Conservation (phyloP, 2,888 invertebrate species). For the Cordilura impudica region DNA sequence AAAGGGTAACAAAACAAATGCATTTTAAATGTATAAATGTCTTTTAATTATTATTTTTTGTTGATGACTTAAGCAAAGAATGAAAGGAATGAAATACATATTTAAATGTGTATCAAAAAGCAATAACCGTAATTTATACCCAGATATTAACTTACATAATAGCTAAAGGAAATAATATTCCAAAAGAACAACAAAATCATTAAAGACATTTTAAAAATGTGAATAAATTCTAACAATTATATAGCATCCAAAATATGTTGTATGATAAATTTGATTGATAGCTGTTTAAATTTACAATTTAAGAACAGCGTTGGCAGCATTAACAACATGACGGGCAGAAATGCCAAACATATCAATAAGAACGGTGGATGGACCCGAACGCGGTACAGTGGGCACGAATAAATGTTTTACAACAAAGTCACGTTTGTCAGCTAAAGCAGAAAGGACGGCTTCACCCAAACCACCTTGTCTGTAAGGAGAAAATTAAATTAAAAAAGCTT, state of each 20-base stretch:
- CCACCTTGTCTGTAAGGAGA: constrained; percentile 84
- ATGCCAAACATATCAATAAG: constrained; percentile 94
- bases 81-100: constrained; percentile 47
- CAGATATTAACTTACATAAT: constrained; percentile 40
- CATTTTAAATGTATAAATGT: neutral
- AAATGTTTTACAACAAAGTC: constrained; percentile 87
- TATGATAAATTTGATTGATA: constrained; percentile 9
- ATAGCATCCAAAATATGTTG: neutral
- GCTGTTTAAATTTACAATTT: constrained; percentile 76
- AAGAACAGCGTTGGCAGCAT: constrained; percentile 83
- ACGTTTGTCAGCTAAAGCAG: constrained; percentile 86
- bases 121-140: constrained; percentile 44
- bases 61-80: constrained; percentile 9
- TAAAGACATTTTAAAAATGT: neutral
- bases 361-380: constrained; percentile 93
- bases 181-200: constrained; percentile 8
- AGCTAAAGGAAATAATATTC: constrained; percentile 12
- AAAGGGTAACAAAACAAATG: constrained; percentile 5
- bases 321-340: constrained; percentile 87
- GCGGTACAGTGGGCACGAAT: constrained; percentile 89
- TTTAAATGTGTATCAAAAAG: constrained; percentile 24
- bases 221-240: constrained; percentile 31
- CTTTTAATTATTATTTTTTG: constrained; percentile 10
- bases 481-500: neutral
- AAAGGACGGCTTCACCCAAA: constrained; percentile 95